These are phyloP conservation scores for Parnassius glacialis DNA, from an alignment of 2,888 invertebrate species.

Conservation along the genomic window DNA sequence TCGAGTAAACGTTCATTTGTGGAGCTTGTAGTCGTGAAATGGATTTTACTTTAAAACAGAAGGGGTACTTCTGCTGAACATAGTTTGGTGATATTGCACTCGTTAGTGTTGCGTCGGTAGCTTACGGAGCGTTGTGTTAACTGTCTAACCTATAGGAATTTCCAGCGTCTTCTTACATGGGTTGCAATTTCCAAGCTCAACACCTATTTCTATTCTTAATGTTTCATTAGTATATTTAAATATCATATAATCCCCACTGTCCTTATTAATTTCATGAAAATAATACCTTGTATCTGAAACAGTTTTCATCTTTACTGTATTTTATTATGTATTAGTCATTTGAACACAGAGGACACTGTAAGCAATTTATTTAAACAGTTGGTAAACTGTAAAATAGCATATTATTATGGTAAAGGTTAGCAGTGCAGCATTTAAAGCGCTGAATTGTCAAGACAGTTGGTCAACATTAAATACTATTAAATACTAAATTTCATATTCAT, in stretches of 20 bases:
- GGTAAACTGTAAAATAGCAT: slow-evolving; percentile 40
- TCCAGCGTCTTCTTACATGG: slow-evolving; percentile 43
- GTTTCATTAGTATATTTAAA: not conserved
- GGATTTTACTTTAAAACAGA: slow-evolving; percentile 75
- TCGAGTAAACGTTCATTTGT: slow-evolving; percentile 68
- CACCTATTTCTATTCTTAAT: slow-evolving; percentile 19
- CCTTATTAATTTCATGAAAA: too few species aligned
- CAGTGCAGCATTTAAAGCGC: slow-evolving; percentile 63
- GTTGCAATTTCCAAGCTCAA: slow-evolving; percentile 36
- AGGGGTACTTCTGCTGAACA: slow-evolving; percentile 61
- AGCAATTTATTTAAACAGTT: slow-evolving; percentile 66
- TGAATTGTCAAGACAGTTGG: slow-evolving; percentile 63
- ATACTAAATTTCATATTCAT: slow-evolving; percentile 78
- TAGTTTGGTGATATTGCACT: slow-evolving; percentile 71
- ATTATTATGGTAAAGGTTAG: too few species aligned
- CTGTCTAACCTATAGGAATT: slow-evolving; percentile 46
- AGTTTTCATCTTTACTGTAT: too few species aligned
- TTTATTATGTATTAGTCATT: not conserved
- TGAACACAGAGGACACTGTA: slow-evolving; percentile 48
- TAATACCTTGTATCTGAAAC: too few species aligned
- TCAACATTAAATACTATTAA: slow-evolving; percentile 71
- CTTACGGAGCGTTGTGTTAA: slow-evolving; percentile 51
- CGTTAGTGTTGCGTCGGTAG: slow-evolving; percentile 58
- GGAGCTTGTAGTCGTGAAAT: slow-evolving; percentile 69
- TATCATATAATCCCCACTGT: not conserved